Evolutionary conservation across 2,888 invertebrate genomes (phyloP), one percentile per base, ranked within the genome.

Genomic region (Agonopterix arenella): DNA sequence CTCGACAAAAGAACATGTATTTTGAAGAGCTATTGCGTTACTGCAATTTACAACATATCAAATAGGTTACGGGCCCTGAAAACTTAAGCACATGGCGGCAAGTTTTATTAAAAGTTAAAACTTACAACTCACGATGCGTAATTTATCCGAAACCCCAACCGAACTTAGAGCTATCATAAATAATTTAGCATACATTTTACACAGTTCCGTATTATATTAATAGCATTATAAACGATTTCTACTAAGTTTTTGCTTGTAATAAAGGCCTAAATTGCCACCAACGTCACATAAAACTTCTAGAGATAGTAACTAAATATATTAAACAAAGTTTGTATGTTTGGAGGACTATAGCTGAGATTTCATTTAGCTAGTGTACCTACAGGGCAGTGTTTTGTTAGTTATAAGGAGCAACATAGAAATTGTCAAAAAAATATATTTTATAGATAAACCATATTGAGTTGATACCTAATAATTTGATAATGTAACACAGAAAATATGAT

Each of bases 161-260:
- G 28, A 59, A 66, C 74, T 73, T 78, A 76, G 43, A 65, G 55
- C 73, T 83, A 60, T 70, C 73, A 84, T 85, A 84, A 85, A 85
- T 85, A 85, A 84, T 74, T 83, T 80, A 79, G 78, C 79, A 56
- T 77, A 70, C 57, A 69, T 28, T 28, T 72, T 79, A 84, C 76
- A 84, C 75, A 76, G 78, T 77, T 73, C 64, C 63, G 67, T 57
- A 58, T 66, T 66, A 65, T 11, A 37, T 40, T 28, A 50, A 11
- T 38, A 45, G 41, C 37, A 47, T 28, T 41, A 45, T 18, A 41
- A 47, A 50, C 40, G 44, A 8, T 44, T 3, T 44, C 42, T 43
- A 40, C 40, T 28, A 45, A 36, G 13, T 45, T 36, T 45, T 42
- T 45, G 36, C 41, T 28, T 40, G 28, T 10, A 46, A 48, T 40